Evolutionary conservation across 2,888 invertebrate species (phyloP).

Genomic region (Clostera curtula): DNA sequence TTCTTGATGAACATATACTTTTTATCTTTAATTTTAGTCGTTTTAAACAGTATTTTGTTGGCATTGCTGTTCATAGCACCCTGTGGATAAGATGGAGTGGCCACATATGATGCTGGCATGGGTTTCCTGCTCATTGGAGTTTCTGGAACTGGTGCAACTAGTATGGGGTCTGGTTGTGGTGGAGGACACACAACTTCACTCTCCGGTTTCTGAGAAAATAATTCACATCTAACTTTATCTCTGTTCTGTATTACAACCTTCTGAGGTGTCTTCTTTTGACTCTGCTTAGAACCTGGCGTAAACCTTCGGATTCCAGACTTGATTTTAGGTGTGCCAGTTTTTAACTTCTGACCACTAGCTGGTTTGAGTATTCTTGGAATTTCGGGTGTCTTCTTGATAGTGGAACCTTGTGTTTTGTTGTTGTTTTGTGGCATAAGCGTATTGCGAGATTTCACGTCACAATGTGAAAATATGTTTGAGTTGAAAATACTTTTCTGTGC

Average conservation of each 20-base stretch:
- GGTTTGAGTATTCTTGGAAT: constrained; percentile 20
- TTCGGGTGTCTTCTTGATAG: constrained; percentile 45
- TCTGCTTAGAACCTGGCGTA: constrained; percentile 48
- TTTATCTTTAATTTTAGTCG: constrained; percentile 79
- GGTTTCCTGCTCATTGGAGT: constrained; percentile 49
- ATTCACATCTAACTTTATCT: constrained; percentile 55
- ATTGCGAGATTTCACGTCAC: constrained; percentile 36
- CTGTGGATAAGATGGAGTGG: constrained; percentile 64
- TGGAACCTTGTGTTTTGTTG: constrained; percentile 25
- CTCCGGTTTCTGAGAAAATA: constrained; percentile 37
- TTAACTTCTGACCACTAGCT: constrained; percentile 36
- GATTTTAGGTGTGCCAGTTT: constrained; percentile 51
- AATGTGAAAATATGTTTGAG: constrained; percentile 18
- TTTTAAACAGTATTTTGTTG: constrained; percentile 54
- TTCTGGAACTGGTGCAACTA: constrained; percentile 34
- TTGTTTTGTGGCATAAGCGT: constrained; percentile 35
- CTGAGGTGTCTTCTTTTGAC: constrained; percentile 45
- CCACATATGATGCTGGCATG: constrained; percentile 40
- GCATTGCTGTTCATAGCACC: constrained; percentile 38
- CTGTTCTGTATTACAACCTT: constrained; percentile 37
- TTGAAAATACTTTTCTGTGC: constrained; percentile 21
- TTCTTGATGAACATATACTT: constrained; percentile 83
- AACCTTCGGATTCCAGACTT: constrained; percentile 56
- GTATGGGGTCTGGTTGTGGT: constrained; percentile 10
- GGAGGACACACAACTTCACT: constrained; percentile 24